Percentiles rank a stretch among this genome's conserved stretches.
phyloP scores from a whole-genome alignment of 2,888 invertebrate species.

The Troides helena region DNA sequence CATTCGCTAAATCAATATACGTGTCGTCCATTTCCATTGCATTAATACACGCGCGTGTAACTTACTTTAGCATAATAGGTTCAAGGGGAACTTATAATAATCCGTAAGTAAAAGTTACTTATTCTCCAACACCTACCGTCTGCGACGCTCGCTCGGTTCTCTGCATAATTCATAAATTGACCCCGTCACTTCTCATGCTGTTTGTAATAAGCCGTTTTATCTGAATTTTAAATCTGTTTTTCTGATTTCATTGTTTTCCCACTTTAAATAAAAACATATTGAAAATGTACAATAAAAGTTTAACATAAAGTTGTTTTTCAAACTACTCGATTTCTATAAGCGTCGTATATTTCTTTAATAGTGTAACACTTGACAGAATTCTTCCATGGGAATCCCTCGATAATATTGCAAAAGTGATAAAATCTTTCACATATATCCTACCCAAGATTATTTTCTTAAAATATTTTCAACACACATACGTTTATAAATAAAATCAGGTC shows the following conservation, averaged over 20 bases:
- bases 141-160: conserved; percentile 45
- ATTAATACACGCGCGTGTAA: conserved; percentile 12
- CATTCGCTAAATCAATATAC: conserved; percentile 22
- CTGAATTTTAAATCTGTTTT: conserved; percentile 54
- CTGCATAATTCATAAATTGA: conserved; percentile 72
- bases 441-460: neutral
- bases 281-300: neutral
- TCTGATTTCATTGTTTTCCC: conserved; percentile 6
- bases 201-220: conserved; percentile 49
- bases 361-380: conserved; percentile 17
- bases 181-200: conserved; percentile 44
- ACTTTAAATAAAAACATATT: neutral
- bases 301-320: neutral
- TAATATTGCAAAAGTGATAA: conserved; percentile 1
- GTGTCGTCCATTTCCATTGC: conserved; percentile 25
- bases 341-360: conserved; percentile 3
- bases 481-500: neutral
- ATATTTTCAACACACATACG: neutral
- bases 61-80: conserved; percentile 37
- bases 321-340: no score
- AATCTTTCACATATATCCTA: conserved; percentile 1
- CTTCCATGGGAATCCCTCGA: conserved; percentile 10
- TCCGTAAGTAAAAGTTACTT: conserved; percentile 63
- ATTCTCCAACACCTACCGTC: conserved; percentile 56
- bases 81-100: conserved; percentile 53